These are phyloP conservation scores for Coranthus polyacanthus DNA, from an alignment of 2,797 vertebrate genomes.

Conservation along the genomic window DNA sequence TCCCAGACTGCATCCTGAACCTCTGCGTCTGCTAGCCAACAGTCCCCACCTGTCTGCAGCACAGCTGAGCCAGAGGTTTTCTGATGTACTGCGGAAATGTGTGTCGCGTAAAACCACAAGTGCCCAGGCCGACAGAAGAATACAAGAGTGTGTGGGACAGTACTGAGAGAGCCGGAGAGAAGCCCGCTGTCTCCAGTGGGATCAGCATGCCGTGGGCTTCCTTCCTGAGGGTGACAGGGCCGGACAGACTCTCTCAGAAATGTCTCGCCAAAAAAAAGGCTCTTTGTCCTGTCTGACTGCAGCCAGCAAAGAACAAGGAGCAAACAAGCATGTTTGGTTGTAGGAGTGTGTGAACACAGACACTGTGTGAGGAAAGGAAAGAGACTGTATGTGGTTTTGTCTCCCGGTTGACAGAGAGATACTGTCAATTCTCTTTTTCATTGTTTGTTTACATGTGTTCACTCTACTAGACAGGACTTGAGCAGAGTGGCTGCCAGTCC, in stretches of 20 bases:
- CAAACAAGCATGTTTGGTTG: slow-evolving; percentile 65
- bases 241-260: slow-evolving; percentile 70
- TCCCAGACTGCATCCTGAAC: slow-evolving; percentile 6
- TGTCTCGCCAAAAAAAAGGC: slow-evolving; percentile 61
- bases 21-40: not conserved
- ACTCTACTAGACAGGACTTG: not conserved
- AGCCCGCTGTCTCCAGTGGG: slow-evolving; percentile 58
- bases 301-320: slow-evolving; percentile 67
- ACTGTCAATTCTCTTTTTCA: slow-evolving; percentile 30
- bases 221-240: slow-evolving; percentile 65
- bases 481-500: slow-evolving; percentile 25
- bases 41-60: slow-evolving; percentile 35
- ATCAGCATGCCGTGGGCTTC: slow-evolving; percentile 72
- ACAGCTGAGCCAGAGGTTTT: slow-evolving; percentile 68
- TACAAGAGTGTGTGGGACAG: slow-evolving; percentile 43
- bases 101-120: slow-evolving; percentile 44
- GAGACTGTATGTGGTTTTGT: slow-evolving; percentile 43
- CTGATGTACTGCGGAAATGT: slow-evolving; percentile 53
- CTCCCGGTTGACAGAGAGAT: slow-evolving; percentile 40
- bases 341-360: slow-evolving; percentile 59
- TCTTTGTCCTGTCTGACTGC: slow-evolving; percentile 71
- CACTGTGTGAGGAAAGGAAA: slow-evolving; percentile 37
- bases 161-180: slow-evolving; percentile 61
- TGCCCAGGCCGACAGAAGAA: not conserved
- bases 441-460: slow-evolving; percentile 30